Base-by-base conservation (phyloP, 2,797 vertebrate genomes). In the Benthosema pterotum region DNA sequence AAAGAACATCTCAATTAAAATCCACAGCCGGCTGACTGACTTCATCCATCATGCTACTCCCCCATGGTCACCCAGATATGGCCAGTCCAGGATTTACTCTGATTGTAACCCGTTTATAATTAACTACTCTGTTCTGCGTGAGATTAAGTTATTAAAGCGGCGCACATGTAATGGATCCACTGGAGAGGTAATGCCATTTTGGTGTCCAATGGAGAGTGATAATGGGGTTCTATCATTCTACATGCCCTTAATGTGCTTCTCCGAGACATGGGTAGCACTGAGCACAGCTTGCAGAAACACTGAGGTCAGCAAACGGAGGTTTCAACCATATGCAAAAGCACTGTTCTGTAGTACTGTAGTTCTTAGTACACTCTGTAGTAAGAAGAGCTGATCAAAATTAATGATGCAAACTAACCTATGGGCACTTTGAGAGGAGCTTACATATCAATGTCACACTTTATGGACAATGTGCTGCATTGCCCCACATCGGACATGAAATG, bases 1-100 rank as follows among this genome's bases (percentile, higher is more conserved):
- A 73, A 79, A 67, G 72, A 82, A 79, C 75, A 69, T 65, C 78
- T 78, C 85, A 82, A 86, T 87, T 89, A 83, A 83, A 87, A 82
- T 65, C 63, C 57, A 70, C 46, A 72, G 72, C 75, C 72, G 54
- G 52, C 62, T 86, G 75, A 84, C 70, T 22, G 75, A 82, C 64
- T 74, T 69, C 67, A 86, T 87, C 67, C 9, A 84, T 87, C 78
- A 83, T 58, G 25, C 61, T 53, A 55, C 38, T 77, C 16, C 63
- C 51, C 32, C 4, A 53, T 38, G 70, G 69, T 77, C 75, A 70
- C 45, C 57, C 57, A 68, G 67, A 79, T 53, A 71, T 47, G 43
- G 58, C 72, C 8, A 5, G 57, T 71, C 57, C 60, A 59, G 63
- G 32, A 67, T 42, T 65, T 0, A 11, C 57, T 55, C 60, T 25